phyloP scores from a whole-genome alignment of 2,113 vertebrate species.

The Hyperopisus bebe region DNA sequence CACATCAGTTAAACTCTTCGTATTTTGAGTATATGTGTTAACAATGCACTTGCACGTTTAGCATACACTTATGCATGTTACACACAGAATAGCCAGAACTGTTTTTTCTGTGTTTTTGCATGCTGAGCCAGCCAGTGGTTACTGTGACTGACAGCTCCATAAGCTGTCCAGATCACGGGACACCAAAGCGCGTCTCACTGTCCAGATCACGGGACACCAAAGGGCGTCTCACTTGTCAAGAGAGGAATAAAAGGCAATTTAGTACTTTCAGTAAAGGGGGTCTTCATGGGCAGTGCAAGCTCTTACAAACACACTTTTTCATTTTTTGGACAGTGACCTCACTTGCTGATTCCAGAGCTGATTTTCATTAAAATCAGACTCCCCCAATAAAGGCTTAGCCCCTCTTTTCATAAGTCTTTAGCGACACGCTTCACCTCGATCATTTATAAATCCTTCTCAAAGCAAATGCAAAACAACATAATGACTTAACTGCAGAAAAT shows the following conservation, averaged over 20 bases:
- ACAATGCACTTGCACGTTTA: neutral
- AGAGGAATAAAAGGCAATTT: neutral
- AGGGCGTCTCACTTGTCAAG: neutral
- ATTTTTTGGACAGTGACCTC: neutral
- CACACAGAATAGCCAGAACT: neutral
- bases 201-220: neutral
- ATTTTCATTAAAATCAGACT: neutral
- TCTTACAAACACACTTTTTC: neutral
- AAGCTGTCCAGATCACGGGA: neutral
- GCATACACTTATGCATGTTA: neutral
- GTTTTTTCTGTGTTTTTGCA: neutral
- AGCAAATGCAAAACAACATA: neutral
- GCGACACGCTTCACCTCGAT: neutral
- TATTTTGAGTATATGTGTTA: neutral
- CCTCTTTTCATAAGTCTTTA: neutral
- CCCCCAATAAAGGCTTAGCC: neutral
- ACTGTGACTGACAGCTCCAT: neutral
- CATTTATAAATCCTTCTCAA: neutral
- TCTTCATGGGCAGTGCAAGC: neutral
- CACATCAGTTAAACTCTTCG: neutral
- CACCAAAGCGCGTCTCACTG: neutral
- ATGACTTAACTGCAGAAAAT: neutral
- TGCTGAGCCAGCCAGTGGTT: neutral
- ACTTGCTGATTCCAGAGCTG: neutral
- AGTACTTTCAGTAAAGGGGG: neutral